Percentiles rank a stretch among this genome's conserved stretches.
These are phyloP conservation scores for Pelagia noctiluca DNA, from an alignment of 30 jellyfish, hydroid and myxozoan species.

Conservation along the genomic window DNA sequence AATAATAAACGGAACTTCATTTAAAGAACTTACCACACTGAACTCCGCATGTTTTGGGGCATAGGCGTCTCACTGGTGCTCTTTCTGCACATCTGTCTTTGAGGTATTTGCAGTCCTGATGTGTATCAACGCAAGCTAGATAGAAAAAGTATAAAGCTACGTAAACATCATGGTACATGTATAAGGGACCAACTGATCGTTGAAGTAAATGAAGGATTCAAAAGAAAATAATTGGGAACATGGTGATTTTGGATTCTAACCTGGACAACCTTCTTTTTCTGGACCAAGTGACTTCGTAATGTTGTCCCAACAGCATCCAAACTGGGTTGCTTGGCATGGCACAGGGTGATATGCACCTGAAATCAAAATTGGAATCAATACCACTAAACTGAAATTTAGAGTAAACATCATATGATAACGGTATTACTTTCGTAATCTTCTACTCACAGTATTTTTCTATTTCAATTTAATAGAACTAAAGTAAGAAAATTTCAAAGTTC, in stretches of 20 bases:
- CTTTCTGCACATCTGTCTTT: slow-evolving; percentile 74
- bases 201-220: too few species aligned
- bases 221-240: not conserved
- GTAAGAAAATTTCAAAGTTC: too few species aligned
- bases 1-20: too few species aligned
- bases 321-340: slow-evolving; percentile 70
- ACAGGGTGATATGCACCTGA: slow-evolving; percentile 76
- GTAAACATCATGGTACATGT: not conserved
- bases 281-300: slow-evolving; percentile 80
- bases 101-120: slow-evolving; percentile 73
- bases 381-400: not conserved
- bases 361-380: not conserved
- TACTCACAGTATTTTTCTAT: too few species aligned
- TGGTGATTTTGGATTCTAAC: slow-evolving; percentile 18
- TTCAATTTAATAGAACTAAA: too few species aligned
- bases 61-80: slow-evolving; percentile 72
- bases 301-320: slow-evolving; percentile 94
- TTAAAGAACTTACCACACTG: slow-evolving; percentile 67
- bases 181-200: not conserved
- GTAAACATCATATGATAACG: not conserved
- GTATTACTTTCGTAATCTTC: not conserved
- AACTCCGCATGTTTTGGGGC: slow-evolving; percentile 87
- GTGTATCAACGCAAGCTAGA: slow-evolving; percentile 82
- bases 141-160: not conserved
- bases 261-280: slow-evolving; percentile 86